Base-by-base conservation (phyloP, 1,140 invertebrate species). In the Megathymus violae region DNA sequence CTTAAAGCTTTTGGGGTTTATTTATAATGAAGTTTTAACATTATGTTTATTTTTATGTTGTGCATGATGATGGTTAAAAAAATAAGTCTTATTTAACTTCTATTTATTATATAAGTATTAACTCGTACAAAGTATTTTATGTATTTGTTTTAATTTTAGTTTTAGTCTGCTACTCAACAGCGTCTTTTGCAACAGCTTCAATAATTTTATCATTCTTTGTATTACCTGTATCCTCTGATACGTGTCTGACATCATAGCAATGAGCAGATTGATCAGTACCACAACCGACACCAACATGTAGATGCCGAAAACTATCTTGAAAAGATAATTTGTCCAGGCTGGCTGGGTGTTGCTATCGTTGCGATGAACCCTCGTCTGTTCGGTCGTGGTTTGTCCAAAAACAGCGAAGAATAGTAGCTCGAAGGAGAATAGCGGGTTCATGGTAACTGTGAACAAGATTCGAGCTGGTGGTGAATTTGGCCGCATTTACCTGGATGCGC, bases 171-270 rank as follows among this genome's bases (percentile, higher is more conserved):
- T 46, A 40, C 52, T 61, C 56, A 64, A 38, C 16, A 54, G 31
- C 25, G 17, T 48, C 52, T 19, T 46, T 27, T 56, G 52, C 15
- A 31, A 22, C 44, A 56, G 41, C 51, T 54, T 54, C 54, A 36
- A 44, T 34, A 22, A 46, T 25, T 40, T 31, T 27, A 38, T 43
- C 48, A 41, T 52, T 61, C 38, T 50, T 51, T 46, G 52, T 62
- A 58, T 74, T 94, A 95, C 97, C 93, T 99, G 96, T 85, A 99
- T 99, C 77, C 98, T 94, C 89, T 99, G 98, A 92, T 99, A 99
- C 19, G 99, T 99, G 93, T 99, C 98, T 81, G 97, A 98, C 98
- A 99, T 99, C 99, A 99, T 99, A 93, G 99, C 99, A 94, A 99
- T 99, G 76, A 99, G 95, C 60, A 99, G 94, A 93, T 99, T 99